Evolutionary conservation across 2,797 vertebrate species (phyloP).

Genomic region (Rhyacichthys aspro): DNA sequence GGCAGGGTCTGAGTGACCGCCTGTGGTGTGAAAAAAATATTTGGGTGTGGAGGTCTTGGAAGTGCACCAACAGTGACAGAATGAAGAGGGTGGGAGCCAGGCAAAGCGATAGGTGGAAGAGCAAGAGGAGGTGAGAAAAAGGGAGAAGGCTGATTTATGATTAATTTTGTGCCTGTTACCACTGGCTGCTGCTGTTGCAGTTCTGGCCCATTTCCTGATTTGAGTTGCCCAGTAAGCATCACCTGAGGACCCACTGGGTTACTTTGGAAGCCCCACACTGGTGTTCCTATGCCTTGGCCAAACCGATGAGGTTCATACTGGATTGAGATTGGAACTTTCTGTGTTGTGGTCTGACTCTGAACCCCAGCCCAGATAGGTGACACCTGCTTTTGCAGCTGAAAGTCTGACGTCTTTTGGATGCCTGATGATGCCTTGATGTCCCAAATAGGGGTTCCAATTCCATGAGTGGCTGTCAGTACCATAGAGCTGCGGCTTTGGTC

Average conservation of each 20-base stretch:
- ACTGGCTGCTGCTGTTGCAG: conserved; percentile 70
- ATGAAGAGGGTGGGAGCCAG: conserved; percentile 75
- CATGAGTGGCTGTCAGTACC: conserved; percentile 58
- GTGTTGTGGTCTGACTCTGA: conserved; percentile 49
- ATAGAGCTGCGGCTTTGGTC: conserved; percentile 65
- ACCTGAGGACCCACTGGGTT: conserved; percentile 66
- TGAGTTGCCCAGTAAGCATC: conserved; percentile 72
- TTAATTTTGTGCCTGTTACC: conserved; percentile 75
- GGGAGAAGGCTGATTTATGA: conserved; percentile 77
- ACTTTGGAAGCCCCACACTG: conserved; percentile 79
- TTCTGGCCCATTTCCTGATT: conserved; percentile 69
- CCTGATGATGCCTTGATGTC: conserved; percentile 65
- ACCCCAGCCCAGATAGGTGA: conserved; percentile 62
- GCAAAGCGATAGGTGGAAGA: conserved; percentile 72
- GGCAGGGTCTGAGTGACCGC: conserved; percentile 73
- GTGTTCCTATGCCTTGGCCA: conserved; percentile 65
- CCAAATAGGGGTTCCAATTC: conserved; percentile 65
- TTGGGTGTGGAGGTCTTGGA: conserved; percentile 73
- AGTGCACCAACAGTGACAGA: conserved; percentile 74
- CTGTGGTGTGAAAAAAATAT: conserved; percentile 79
- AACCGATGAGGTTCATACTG: conserved; percentile 73
- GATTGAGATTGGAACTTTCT: conserved; percentile 74
- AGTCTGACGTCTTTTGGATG: conserved; percentile 71
- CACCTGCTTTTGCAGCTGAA: conserved; percentile 69
- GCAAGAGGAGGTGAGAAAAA: conserved; percentile 75